Evolutionary conservation across 2,888 invertebrate species (phyloP).

Genomic region (Julus scandinavius): DNA sequence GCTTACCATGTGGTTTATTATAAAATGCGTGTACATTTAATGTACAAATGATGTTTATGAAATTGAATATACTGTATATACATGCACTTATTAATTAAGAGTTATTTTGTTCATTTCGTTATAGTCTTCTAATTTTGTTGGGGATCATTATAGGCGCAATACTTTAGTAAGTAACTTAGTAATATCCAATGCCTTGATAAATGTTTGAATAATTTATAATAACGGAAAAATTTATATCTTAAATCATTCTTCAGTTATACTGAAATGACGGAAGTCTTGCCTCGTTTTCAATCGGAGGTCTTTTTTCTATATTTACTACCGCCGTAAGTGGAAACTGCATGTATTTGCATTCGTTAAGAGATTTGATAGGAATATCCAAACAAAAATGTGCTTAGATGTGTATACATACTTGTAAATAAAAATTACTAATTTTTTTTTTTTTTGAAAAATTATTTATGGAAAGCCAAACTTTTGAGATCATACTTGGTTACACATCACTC

Average conservation of each 20-base stretch:
- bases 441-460: not conserved
- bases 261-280: conserved; percentile 61
- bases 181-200: not conserved
- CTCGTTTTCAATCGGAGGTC: conserved; percentile 65
- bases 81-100: not conserved
- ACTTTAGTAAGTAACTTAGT: conserved; percentile 65
- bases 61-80: no score
- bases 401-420: not conserved
- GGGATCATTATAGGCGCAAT: conserved; percentile 68
- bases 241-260: conserved; percentile 59
- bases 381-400: not conserved
- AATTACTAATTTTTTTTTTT: no score
- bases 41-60: no score
- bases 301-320: conserved; percentile 70
- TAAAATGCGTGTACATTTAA: no score
- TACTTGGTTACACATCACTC: not conserved
- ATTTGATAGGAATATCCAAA: not conserved
- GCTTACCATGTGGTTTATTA: no score
- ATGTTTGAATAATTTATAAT: not conserved
- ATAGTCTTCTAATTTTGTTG: conserved; percentile 68
- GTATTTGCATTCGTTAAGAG: not conserved
- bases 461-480: no score
- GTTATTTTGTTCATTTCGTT: conserved; percentile 60
- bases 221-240: not conserved
- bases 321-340: conserved; percentile 66